Base-by-base conservation (phyloP, 2,797 vertebrate genomes). In the Danio kyathit region DNA sequence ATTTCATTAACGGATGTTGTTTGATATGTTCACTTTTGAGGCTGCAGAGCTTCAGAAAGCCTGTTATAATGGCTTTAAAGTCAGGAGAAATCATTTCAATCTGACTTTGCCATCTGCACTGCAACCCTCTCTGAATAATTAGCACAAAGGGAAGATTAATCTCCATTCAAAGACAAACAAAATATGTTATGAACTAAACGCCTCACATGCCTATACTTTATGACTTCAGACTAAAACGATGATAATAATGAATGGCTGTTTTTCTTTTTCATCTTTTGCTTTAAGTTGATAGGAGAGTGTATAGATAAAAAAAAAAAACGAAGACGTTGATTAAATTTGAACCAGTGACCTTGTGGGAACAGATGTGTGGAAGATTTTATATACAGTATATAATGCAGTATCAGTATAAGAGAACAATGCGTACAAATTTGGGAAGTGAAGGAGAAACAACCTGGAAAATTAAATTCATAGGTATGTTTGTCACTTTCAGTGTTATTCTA, bases 1-100 rank as follows among this genome's bases (percentile, higher is more conserved):
- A 78, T 78, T 81, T 56, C 6, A 60, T 60, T 70, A 72, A 73
- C 13, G 29, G 76, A 71, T 79, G 29, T 79, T 51, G 66, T 38
- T 61, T 71, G n/a, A 63, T 49, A 40, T 63, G 56, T 43, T 67
- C 41, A 19, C 75, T 57, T 79, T 17, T 43, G 38, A 43, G n/a
- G 19, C 2, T 2, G 14, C 56, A 19, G 21, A 5, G 10, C 21
- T 7, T 61, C 44, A 10, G 52, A 44, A 21, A 0, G 0, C 3
- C 0, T n/a, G 74, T 60, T 54, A 46, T 46, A 7, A 56, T 11
- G 16, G 44, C 49, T 78, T 67, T 2, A 41, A 16, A 70, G 65
- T 60, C 76, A 78, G 49, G 63, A 38, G 65, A 49, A 48, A 17
- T 12, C 56, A 49, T 60, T 59, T 60, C 21, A 59, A 14, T 70